These are phyloP conservation scores for Margarornis squamiger DNA, from an alignment of 2,797 vertebrate genomes.

Conservation along the genomic window DNA sequence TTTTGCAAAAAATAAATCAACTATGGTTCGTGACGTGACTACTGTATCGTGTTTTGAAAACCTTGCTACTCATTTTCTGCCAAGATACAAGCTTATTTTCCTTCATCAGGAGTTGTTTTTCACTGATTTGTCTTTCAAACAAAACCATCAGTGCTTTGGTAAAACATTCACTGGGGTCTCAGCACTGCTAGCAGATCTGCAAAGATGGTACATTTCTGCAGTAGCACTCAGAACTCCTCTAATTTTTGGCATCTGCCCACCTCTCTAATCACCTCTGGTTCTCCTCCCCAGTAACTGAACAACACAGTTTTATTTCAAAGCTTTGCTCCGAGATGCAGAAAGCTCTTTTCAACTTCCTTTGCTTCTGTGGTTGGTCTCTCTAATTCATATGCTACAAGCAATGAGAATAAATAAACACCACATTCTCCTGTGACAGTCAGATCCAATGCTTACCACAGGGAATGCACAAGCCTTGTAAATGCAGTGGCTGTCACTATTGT, in stretches of 20 bases:
- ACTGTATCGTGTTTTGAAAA: not conserved
- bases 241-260: not conserved
- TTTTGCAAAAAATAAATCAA: not conserved
- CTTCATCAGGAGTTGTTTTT: not conserved
- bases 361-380: not conserved
- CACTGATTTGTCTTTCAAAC: not conserved
- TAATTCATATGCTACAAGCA: not conserved
- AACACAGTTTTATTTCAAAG: not conserved
- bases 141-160: not conserved
- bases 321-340: not conserved
- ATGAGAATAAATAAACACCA: not conserved
- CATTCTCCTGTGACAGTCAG: not conserved
- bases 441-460: fast-evolving
- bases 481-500: not conserved
- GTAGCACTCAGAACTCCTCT: not conserved
- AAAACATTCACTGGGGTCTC: not conserved
- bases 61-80: not conserved
- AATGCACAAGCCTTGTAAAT: not conserved
- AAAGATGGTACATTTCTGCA: not conserved
- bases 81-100: not conserved
- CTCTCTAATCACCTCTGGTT: not conserved
- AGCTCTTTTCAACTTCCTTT: not conserved
- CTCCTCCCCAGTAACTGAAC: not conserved
- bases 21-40: not conserved
- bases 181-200: not conserved